Evolutionary conservation across 2,113 vertebrate species (phyloP).

Genomic region (Parus major): DNA sequence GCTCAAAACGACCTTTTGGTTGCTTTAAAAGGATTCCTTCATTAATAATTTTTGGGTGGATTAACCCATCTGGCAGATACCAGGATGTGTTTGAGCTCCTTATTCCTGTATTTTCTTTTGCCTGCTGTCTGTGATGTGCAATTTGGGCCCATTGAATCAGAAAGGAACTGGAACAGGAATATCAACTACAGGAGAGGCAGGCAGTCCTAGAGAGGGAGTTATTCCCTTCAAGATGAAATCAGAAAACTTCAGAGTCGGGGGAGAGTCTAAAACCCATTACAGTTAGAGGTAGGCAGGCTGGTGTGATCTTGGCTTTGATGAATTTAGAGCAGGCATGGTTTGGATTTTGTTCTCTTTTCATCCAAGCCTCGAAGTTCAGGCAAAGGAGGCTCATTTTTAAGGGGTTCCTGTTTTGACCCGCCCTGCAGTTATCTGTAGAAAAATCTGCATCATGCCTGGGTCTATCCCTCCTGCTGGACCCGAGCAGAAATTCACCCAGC

Average conservation of each 20-base stretch:
- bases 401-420: slow-evolving; percentile 30
- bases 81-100: neutral
- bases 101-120: neutral
- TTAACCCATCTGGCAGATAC: neutral
- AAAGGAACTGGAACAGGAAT: neutral
- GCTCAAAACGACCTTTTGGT: neutral
- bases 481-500: neutral
- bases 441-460: neutral
- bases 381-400: neutral
- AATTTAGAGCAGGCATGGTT: neutral
- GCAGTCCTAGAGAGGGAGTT: neutral
- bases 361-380: neutral
- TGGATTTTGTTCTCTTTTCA: neutral
- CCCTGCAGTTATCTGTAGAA: slow-evolving; percentile 1
- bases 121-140: neutral
- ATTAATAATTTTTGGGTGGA: neutral
- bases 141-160: neutral
- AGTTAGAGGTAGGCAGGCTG: neutral
- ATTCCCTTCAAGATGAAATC: neutral
- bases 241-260: neutral
- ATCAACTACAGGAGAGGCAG: neutral
- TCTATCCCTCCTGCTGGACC: neutral
- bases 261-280: neutral
- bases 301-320: neutral
- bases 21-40: neutral